A percentile compares a stretch with the other conserved stretches of the same genome.
Conservation (phyloP, 2,888 invertebrate genomes). For the Odontomyia ornata region DNA sequence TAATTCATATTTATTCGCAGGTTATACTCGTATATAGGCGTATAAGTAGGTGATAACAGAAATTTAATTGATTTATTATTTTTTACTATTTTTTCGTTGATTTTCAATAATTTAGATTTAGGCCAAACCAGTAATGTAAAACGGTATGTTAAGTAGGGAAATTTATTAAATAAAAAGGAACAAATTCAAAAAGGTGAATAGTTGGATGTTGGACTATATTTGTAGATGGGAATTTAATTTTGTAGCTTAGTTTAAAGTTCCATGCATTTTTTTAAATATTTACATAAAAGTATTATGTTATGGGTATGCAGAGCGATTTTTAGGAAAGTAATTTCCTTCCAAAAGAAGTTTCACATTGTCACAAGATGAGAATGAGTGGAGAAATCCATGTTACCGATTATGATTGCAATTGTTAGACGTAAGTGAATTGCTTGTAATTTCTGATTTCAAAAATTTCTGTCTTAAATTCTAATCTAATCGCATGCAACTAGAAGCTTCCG, state of each 20-base stretch:
- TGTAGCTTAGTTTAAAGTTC: not conserved
- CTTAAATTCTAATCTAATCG: too few relatives aligned
- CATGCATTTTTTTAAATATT: not conserved
- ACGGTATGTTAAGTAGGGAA: slow-evolving; percentile 31
- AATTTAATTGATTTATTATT: too few relatives aligned
- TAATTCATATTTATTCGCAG: slow-evolving; percentile 23
- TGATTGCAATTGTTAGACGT: too few relatives aligned
- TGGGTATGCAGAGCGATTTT: too few relatives aligned
- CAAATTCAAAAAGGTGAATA: slow-evolving; percentile 9
- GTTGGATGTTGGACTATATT: not conserved
- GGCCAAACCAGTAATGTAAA: slow-evolving; percentile 30
- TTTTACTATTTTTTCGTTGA: not conserved
- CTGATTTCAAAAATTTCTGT: too few relatives aligned
- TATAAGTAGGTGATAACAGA: not conserved
- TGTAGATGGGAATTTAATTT: not conserved
- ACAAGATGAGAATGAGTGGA: too few relatives aligned
- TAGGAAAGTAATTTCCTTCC: too few relatives aligned
- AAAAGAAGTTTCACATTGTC: too few relatives aligned
- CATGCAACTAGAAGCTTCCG: too few relatives aligned
- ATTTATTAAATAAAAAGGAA: slow-evolving; percentile 18
- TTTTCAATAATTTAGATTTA: slow-evolving; percentile 10
- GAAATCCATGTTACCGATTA: too few relatives aligned
- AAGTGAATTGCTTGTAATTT: too few relatives aligned
- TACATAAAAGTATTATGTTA: too few relatives aligned
- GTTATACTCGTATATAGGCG: not conserved